A percentile compares a stretch with the other conserved stretches of the same genome.
These are phyloP conservation scores for Catocala sponsa DNA, from an alignment of 2,888 invertebrate species.

Conservation along the genomic window DNA sequence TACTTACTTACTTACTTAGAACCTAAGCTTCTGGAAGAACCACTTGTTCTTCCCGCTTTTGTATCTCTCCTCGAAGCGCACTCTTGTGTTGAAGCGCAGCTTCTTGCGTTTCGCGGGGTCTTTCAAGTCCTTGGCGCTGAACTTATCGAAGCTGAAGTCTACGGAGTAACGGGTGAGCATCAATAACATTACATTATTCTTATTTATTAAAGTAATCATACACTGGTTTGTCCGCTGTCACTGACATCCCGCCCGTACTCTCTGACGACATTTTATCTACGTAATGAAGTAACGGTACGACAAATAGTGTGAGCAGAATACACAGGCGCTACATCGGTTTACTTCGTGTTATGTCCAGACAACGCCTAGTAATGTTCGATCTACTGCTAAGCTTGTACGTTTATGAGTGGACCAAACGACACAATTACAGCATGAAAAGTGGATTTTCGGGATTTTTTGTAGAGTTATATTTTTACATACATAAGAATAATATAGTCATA, in stretches of 20 bases:
- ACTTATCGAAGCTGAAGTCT: constrained; percentile 97
- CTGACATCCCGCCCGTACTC: not conserved
- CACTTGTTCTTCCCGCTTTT: constrained; percentile 99
- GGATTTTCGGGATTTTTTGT: too few relatives aligned
- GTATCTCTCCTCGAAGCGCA: constrained; percentile 99
- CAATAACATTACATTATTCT: too few relatives aligned
- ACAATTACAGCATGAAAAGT: too few relatives aligned
- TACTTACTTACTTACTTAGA: too few relatives aligned
- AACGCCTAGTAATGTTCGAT: not conserved
- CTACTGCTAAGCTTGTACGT: not conserved
- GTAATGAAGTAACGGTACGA: constrained; percentile 32
- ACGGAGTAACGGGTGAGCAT: constrained; percentile 98
- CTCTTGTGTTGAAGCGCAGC: constrained; percentile 97
- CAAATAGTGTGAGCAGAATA: constrained; percentile 19
- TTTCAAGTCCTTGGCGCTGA: constrained; percentile 97
- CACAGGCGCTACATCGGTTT: constrained; percentile 14
- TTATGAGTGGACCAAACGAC: too few relatives aligned
- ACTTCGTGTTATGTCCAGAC: not conserved
- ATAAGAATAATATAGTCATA: too few relatives aligned
- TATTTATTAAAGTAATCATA: too few relatives aligned
- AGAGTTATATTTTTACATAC: too few relatives aligned
- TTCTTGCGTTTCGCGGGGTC: constrained; percentile 99
- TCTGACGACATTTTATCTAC: constrained; percentile 25
- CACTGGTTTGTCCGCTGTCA: not conserved
- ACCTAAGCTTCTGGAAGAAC: constrained; percentile 99